phyloP scores from a whole-genome alignment of 2,797 vertebrate species.

The Pelodytes ibericus region DNA sequence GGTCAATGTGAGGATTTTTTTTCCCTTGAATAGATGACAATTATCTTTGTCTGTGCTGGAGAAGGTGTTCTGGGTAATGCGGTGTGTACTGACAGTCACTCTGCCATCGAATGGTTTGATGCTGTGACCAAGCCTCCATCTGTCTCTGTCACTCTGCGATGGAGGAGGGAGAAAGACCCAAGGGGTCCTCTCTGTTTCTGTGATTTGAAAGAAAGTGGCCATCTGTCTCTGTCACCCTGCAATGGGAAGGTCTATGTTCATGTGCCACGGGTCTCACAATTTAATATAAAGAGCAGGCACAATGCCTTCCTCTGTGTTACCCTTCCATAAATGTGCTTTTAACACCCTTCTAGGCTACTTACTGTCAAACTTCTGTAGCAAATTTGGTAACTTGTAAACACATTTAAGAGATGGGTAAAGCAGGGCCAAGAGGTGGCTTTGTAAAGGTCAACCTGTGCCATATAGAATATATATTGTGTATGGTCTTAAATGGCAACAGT shows the following conservation, averaged over 20 bases:
- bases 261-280: constrained; percentile 3
- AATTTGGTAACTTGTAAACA: too few species aligned
- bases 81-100: constrained; percentile 12
- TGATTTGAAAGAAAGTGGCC: constrained; percentile 50
- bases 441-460: too few species aligned
- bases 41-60: constrained; percentile 11
- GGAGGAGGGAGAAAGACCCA: constrained; percentile 35
- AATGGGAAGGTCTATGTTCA: constrained; percentile 34
- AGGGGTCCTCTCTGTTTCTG: constrained; percentile 38
- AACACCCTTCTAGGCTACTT: not conserved
- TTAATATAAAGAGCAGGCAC: not conserved
- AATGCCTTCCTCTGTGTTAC: not conserved
- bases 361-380: not conserved
- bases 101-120: constrained; percentile 16
- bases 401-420: too few species aligned
- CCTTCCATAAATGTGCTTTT: not conserved
- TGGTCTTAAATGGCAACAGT: too few species aligned
- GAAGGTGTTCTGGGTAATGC: not conserved
- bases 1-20: not conserved
- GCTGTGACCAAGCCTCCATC: constrained; percentile 40
- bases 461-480: too few species aligned
- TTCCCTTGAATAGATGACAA: not conserved
- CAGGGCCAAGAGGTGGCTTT: too few species aligned
- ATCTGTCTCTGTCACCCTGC: constrained; percentile 53
- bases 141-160: constrained; percentile 53